Evolutionary conservation across 2,797 vertebrate genomes (phyloP), one percentile per base, ranked within the genome.

Genomic region (Catharus ustulatus): DNA sequence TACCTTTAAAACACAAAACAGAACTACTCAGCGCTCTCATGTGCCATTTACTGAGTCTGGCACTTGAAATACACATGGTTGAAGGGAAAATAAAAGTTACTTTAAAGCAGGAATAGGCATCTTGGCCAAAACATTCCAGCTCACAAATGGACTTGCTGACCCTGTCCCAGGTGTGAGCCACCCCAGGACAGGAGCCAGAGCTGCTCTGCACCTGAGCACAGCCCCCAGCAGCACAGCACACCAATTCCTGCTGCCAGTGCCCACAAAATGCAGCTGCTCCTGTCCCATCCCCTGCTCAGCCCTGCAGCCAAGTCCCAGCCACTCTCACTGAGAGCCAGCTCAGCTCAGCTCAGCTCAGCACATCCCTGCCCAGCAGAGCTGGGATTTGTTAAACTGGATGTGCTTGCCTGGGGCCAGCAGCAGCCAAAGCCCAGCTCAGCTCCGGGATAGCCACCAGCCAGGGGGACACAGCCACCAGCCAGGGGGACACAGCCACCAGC

Each of bases 261-360:
- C 49, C 10, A 10, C 19, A 43, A 61, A 57, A 48, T 0, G 0
- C 49, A 11, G n/a, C 17, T 4, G 30, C 3, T 48, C 43, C 45
- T 29, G 15, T 21, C 52, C 52, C 52, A n/a, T 54, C 8, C 52
- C 52, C 19, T 14, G 30, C 30, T 13, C 30, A 13, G 51, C 51
- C 2, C 52, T 21, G 30, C 30, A 54, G 19, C 13, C 19, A 32
- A 6, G 4, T 21, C 52, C 52, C 51, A 52, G 49, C 27, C 51
- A 18, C 49, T 11, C 10, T 51, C 27, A 17, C 49, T 20, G 52
- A 13, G 52, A 21, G 52, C 19, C 52, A 32, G 18, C 19, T 32
- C 30, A n/a, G 20, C 52, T 8, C 15, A 29, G 49, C 52, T 21
- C 12, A 32, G 51, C 51, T 27, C 7, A n/a, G n/a, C n/a, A 26